Evolutionary conservation across 2,888 invertebrate species (phyloP).

Genomic region (Tachystola acroxantha): DNA sequence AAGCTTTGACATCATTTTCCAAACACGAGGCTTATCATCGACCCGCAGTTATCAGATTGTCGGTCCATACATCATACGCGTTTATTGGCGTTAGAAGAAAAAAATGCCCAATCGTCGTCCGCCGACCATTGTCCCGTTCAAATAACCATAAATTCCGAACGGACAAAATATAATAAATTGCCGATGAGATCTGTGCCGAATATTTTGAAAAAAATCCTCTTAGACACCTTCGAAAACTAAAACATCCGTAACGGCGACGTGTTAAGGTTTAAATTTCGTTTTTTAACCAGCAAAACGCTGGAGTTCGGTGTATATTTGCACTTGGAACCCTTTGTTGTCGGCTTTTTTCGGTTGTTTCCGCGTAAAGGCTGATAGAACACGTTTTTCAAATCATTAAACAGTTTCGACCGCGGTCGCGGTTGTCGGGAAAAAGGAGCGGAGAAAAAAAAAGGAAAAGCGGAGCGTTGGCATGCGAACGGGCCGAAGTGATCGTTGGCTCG

Average conservation of each 20-base stretch:
- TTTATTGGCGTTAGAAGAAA: conserved; percentile 71
- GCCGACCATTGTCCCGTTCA: conserved; percentile 63
- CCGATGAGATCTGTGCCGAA: conserved; percentile 74
- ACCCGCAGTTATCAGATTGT: conserved; percentile 2
- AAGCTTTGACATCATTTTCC: neutral
- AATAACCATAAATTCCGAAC: conserved; percentile 76
- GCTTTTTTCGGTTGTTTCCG: conserved; percentile 76
- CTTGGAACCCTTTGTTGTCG: conserved; percentile 69
- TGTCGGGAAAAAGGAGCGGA: conserved; percentile 51
- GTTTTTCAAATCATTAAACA: conserved; percentile 79
- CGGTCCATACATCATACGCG: conserved; percentile 30
- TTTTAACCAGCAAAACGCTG: conserved; percentile 24
- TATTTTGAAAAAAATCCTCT: conserved; percentile 42
- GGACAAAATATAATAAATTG: conserved; percentile 78
- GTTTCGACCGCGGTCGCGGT: conserved; percentile 69
- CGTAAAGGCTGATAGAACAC: conserved; percentile 77
- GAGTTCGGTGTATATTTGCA: conserved; percentile 70
- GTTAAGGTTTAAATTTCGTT: conserved; percentile 31
- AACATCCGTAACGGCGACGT: conserved; percentile 13
- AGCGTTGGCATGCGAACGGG: conserved; percentile 35
- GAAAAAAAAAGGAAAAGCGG: conserved; percentile 44
- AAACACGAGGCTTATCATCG: conserved; percentile 3
- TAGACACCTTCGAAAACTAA: conserved; percentile 18
- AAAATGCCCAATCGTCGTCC: conserved; percentile 54
- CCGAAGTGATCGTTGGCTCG: conserved; percentile 56